Percentiles rank a stretch among this genome's conserved stretches.
phyloP scores from a whole-genome alignment of 2,888 invertebrate species.

The Beris morrisii region DNA sequence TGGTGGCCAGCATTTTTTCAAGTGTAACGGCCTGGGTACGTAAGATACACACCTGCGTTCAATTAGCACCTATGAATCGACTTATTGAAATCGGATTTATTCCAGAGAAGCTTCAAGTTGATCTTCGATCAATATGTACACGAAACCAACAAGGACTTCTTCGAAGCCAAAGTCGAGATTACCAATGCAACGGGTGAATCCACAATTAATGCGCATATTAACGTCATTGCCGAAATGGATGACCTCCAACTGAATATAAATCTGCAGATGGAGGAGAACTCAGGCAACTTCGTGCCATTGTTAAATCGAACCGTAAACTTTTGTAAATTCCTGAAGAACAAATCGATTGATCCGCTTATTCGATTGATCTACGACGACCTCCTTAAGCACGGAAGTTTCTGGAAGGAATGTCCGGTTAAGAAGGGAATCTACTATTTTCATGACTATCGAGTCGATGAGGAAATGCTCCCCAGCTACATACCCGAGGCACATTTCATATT shows the following conservation, averaged over 20 bases:
- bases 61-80: not conserved
- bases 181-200: constrained; percentile 44
- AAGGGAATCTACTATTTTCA: constrained; percentile 45
- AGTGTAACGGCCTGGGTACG: constrained; percentile 47
- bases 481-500: constrained; percentile 48
- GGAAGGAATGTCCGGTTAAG: constrained; percentile 48
- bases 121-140: constrained; percentile 44
- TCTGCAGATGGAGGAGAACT: constrained; percentile 43
- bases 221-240: constrained; percentile 44
- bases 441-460: constrained; percentile 49
- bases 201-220: constrained; percentile 42
- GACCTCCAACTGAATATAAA: constrained; percentile 43
- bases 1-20: not conserved
- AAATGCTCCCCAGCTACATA: constrained; percentile 48
- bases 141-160: constrained; percentile 44
- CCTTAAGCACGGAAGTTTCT: constrained; percentile 45
- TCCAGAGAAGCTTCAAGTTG: constrained; percentile 49
- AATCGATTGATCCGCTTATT: constrained; percentile 44
- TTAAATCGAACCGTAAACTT: constrained; percentile 44
- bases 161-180: constrained; percentile 45
- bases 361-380: constrained; percentile 47
- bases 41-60: constrained; percentile 21
- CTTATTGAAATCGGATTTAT: not conserved
- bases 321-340: constrained; percentile 48
- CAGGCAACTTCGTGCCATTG: constrained; percentile 45